Evolutionary conservation across 2,797 vertebrate genomes (phyloP).

Genomic region (Scarus forsteni): DNA sequence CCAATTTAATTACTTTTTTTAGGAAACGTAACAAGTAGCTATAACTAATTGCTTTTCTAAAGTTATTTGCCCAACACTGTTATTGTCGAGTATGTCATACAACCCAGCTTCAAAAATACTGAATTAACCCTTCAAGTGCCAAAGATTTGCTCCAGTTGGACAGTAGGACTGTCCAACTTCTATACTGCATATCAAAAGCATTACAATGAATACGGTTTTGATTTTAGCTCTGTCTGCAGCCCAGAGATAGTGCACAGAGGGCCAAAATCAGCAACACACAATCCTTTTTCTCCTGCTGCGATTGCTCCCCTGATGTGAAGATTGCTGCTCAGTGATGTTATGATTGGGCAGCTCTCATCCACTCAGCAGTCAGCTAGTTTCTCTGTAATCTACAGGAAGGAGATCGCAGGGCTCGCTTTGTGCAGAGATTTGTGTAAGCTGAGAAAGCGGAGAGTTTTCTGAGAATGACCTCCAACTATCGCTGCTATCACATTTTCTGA

Average conservation of each 20-base stretch:
- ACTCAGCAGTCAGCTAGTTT: conserved; percentile 23
- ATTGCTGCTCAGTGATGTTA: conserved; percentile 37
- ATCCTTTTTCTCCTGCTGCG: background rate
- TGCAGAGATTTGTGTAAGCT: conserved; percentile 62
- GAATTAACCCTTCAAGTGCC: background rate
- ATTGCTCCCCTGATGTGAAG: conserved; percentile 35
- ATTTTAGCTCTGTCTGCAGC: conserved; percentile 37
- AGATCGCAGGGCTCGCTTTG: conserved; percentile 41
- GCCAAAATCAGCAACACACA: conserved; percentile 26
- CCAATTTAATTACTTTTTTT: no score
- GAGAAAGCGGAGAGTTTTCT: conserved; percentile 33
- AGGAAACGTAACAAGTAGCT: no score
- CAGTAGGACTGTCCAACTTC: conserved; percentile 8
- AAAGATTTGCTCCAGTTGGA: background rate
- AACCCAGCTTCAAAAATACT: no score
- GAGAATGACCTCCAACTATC: conserved; percentile 34
- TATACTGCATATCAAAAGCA: conserved; percentile 18
- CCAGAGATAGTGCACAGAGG: conserved; percentile 31
- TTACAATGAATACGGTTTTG: conserved; percentile 31
- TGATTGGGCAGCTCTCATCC: conserved; percentile 44
- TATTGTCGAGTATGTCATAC: no score
- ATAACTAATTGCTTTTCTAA: no score
- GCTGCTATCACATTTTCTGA: conserved; percentile 28
- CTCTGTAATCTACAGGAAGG: conserved; percentile 51
- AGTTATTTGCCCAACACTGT: no score